Percentiles rank a stretch among this genome's conserved stretches.
phyloP scores from a whole-genome alignment of 2,888 invertebrate species.

The Archips xylosteana region DNA sequence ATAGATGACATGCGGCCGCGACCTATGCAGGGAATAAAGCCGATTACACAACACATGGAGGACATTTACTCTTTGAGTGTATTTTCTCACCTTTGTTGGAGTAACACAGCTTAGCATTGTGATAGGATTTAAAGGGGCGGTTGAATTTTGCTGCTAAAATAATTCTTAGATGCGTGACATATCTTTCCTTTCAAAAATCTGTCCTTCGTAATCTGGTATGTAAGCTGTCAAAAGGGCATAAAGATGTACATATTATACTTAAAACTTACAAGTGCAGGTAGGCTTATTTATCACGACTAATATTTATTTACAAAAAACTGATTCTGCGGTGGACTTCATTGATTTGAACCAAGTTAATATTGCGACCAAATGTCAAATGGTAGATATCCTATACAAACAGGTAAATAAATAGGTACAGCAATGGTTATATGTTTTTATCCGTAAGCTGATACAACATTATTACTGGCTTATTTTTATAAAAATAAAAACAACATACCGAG shows the following conservation, averaged over 20 bases:
- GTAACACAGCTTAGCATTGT: slow-evolving; percentile 6
- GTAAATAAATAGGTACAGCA: no score
- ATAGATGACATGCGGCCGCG: not conserved
- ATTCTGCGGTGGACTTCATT: no score
- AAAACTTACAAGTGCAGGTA: no score
- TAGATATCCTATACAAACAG: no score
- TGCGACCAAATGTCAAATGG: no score
- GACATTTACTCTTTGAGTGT: slow-evolving; percentile 59
- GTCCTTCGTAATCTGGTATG: not conserved
- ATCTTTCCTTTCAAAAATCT: not conserved
- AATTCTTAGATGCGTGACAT: not conserved
- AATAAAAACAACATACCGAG: no score
- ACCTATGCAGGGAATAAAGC: slow-evolving; percentile 62
- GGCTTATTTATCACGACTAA: no score
- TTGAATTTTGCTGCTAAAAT: not conserved
- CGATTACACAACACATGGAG: slow-evolving; percentile 75
- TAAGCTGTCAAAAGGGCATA: not conserved
- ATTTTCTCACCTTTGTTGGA: slow-evolving; percentile 63
- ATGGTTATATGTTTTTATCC: no score
- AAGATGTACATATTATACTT: not conserved
- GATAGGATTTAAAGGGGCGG: slow-evolving; percentile 35
- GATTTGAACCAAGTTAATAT: no score
- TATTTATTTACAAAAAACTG: no score
- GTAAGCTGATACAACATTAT: no score
- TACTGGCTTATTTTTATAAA: no score